phyloP scores from a whole-genome alignment of 1,140 invertebrate species.

The Sogatella furcifera region DNA sequence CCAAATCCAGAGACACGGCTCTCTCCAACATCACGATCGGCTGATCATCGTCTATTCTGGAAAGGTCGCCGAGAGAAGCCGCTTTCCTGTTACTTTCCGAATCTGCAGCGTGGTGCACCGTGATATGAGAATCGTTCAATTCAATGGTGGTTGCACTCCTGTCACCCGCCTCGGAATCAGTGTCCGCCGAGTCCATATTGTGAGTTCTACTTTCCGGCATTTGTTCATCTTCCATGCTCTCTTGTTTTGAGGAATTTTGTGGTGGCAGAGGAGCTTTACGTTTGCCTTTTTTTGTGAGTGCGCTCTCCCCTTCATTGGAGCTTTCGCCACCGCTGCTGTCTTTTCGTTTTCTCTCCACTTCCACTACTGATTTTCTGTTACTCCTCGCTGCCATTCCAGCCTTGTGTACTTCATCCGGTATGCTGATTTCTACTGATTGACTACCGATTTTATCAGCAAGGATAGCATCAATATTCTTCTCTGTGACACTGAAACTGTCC shows the following conservation, averaged over 20 bases:
- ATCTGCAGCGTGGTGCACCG: constrained; percentile 52
- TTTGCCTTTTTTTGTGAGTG: constrained; percentile 46
- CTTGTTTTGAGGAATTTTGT: constrained; percentile 18
- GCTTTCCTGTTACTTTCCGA: constrained; percentile 60
- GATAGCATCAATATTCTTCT: no score
- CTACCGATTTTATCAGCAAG: no score
- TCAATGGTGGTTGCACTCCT: constrained; percentile 45
- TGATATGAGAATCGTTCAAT: constrained; percentile 59
- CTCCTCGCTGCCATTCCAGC: constrained; percentile 53
- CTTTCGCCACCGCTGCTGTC: constrained; percentile 19
- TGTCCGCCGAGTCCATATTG: constrained; percentile 28
- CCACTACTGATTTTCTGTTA: constrained; percentile 41
- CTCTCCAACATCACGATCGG: constrained; percentile 53
- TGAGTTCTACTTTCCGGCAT: constrained; percentile 19
- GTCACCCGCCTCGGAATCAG: constrained; percentile 35
- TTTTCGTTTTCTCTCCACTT: constrained; percentile 23
- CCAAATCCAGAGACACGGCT: constrained; percentile 70
- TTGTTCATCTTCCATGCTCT: constrained; percentile 15
- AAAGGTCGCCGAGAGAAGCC: constrained; percentile 67
- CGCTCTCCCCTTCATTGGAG: constrained; percentile 14
- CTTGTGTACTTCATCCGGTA: constrained; percentile 57
- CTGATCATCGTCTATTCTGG: constrained; percentile 48
- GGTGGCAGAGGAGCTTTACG: constrained; percentile 61
- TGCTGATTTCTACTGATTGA: constrained; percentile 5
- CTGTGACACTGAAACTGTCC: neutral